phyloP scores from a whole-genome alignment of 2,113 vertebrate species.

The Saguinus imperator region DNA sequence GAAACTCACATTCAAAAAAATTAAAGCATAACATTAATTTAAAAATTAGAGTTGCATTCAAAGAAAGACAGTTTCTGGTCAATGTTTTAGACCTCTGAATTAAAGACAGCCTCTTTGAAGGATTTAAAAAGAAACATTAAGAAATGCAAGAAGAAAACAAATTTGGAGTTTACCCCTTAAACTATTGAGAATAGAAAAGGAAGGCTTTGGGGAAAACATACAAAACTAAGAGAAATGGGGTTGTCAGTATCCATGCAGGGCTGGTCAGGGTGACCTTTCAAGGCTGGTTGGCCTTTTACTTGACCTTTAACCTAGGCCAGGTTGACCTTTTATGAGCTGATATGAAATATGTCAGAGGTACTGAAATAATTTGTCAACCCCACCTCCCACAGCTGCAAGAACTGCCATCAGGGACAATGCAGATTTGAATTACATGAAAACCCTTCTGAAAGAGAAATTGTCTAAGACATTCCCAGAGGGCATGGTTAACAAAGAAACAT shows the following conservation, averaged over 20 bases:
- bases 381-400: not conserved
- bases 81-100: not conserved
- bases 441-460: not conserved
- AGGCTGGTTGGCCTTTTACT: not conserved
- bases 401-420: too few species aligned
- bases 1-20: not conserved
- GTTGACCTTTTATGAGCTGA: not conserved
- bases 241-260: not conserved
- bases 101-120: not conserved
- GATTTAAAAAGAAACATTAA: not conserved
- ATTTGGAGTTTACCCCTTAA: not conserved
- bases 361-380: not conserved
- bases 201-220: not conserved
- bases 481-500: not conserved
- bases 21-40: too few species aligned
- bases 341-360: not conserved
- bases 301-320: conserved; percentile 7
- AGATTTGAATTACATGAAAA: not conserved
- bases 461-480: not conserved
- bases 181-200: not conserved
- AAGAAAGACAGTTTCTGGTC: not conserved
- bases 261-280: not conserved
- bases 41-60: not conserved
- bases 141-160: not conserved
- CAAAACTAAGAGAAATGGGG: not conserved